Conservation (phyloP, 2,797 vertebrate species). For the Chiropotes sagulatus region DNA sequence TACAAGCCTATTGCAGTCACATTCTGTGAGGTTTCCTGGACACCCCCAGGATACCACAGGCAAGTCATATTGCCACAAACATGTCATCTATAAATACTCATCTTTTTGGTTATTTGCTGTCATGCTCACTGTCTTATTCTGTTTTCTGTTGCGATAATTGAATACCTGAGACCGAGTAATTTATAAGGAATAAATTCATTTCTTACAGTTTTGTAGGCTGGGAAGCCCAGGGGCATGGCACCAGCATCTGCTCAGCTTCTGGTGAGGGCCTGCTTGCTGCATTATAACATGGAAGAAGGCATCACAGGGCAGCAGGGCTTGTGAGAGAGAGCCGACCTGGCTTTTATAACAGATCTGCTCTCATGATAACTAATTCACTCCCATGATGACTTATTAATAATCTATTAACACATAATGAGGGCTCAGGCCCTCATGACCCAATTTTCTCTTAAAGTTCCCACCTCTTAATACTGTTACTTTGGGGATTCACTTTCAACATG, state of each 20-base stretch:
- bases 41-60: background rate
- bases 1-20: background rate
- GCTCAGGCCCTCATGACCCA: background rate
- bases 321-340: background rate
- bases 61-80: background rate
- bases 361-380: background rate
- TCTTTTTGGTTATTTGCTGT: background rate
- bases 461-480: background rate
- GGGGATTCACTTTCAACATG: background rate
- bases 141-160: background rate
- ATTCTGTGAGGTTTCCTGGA: constrained; percentile 43
- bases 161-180: background rate
- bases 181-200: background rate
- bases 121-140: background rate
- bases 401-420: background rate
- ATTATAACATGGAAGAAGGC: background rate
- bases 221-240: background rate
- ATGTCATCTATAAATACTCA: background rate
- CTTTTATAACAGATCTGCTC: background rate
- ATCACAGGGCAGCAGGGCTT: background rate
- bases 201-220: background rate
- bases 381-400: background rate
- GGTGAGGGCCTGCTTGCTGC: background rate
- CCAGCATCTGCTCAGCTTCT: background rate
- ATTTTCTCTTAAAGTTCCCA: background rate